These are phyloP conservation scores for Istiophorus platypterus DNA, from an alignment of 2,113 vertebrate genomes.

Conservation along the genomic window DNA sequence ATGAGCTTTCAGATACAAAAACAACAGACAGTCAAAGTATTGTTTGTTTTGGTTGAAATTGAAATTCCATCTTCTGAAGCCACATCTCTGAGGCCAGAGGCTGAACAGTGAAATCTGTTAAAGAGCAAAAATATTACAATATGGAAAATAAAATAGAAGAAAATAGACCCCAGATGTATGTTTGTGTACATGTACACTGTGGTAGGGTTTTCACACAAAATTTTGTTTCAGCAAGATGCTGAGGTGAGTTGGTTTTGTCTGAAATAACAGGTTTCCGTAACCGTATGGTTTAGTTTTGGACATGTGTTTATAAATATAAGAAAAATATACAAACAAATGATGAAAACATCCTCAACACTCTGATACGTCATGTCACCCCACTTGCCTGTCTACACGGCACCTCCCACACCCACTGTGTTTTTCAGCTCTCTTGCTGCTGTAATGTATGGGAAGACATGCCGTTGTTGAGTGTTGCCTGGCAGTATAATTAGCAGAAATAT, in stretches of 20 bases:
- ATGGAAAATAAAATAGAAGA: not conserved
- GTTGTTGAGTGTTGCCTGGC: too few species aligned
- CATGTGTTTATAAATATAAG: too few species aligned
- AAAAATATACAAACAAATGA: not conserved
- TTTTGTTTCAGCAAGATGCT: not conserved
- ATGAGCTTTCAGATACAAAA: not conserved
- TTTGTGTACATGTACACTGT: too few species aligned
- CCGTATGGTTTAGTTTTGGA: too few species aligned
- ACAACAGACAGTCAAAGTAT: not conserved
- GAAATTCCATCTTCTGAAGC: not conserved
- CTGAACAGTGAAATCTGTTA: not conserved
- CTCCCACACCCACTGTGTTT: too few species aligned
- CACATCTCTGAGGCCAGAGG: not conserved
- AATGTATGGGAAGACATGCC: too few species aligned
- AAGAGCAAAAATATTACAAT: not conserved
- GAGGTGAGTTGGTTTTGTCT: not conserved
- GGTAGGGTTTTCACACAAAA: not conserved
- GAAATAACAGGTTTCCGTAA: too few species aligned
- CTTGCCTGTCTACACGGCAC: too few species aligned
- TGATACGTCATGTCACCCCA: too few species aligned
- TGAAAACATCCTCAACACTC: not conserved
- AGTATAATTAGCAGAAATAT: too few species aligned
- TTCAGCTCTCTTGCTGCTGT: too few species aligned
- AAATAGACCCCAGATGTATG: not conserved
- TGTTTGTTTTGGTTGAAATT: not conserved